These are phyloP conservation scores for Microctenopoma steveboyesi DNA, from an alignment of 2,797 vertebrate genomes.

Conservation along the genomic window DNA sequence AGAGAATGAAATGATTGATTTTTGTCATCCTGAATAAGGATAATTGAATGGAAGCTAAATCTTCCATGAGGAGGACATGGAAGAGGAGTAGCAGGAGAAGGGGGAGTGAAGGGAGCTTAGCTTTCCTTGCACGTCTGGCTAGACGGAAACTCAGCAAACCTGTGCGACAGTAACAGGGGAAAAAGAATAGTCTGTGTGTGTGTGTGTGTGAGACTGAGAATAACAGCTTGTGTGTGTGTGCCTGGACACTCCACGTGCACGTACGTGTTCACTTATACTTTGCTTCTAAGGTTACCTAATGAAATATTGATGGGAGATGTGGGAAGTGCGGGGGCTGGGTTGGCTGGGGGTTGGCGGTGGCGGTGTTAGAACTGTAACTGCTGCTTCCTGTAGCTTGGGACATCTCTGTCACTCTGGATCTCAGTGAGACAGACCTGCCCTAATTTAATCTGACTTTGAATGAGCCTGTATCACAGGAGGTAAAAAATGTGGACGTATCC, in stretches of 20 bases:
- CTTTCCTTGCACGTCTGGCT: slow-evolving; percentile 70
- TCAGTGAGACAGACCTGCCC: slow-evolving; percentile 86
- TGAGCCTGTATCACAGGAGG: slow-evolving; percentile 87
- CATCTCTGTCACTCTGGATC: slow-evolving; percentile 85
- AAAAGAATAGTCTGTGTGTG: slow-evolving; percentile 41
- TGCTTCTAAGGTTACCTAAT: slow-evolving; percentile 86
- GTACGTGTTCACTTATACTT: slow-evolving; percentile 75
- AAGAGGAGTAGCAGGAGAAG: slow-evolving; percentile 49
- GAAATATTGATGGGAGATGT: slow-evolving; percentile 92
- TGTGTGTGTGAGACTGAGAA: slow-evolving; percentile 9
- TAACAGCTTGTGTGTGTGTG: slow-evolving; percentile 16
- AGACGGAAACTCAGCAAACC: slow-evolving; percentile 75
- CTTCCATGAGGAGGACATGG: slow-evolving; percentile 73
- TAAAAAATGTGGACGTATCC: slow-evolving; percentile 81
- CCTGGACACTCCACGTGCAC: slow-evolving; percentile 25
- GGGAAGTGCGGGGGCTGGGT: slow-evolving; percentile 79
- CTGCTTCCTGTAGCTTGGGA: slow-evolving; percentile 87
- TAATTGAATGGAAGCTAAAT: slow-evolving; percentile 77
- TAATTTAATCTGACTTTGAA: slow-evolving; percentile 96
- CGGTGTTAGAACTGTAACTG: slow-evolving; percentile 81
- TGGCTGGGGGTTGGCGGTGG: slow-evolving; percentile 61
- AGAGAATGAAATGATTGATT: slow-evolving; percentile 87
- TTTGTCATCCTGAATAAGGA: slow-evolving; percentile 83
- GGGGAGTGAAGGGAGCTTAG: slow-evolving; percentile 53
- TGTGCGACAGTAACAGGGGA: slow-evolving; percentile 61